phyloP scores from a whole-genome alignment of 2,888 invertebrate species.

The Bombyx huttoni region DNA sequence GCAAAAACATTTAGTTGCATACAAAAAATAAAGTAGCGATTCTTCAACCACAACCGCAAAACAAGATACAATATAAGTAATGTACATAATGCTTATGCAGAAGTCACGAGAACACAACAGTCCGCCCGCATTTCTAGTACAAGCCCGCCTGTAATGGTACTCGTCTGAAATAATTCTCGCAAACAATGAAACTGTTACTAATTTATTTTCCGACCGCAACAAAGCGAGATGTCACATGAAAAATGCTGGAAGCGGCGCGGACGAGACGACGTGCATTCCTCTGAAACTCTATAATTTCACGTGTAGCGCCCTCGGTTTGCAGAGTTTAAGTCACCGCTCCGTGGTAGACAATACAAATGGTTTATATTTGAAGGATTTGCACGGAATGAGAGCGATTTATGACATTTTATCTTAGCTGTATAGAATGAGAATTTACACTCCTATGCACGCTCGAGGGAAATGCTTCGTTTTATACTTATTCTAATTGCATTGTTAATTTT shows the following conservation, averaged over 20 bases:
- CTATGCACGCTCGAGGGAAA: conserved; percentile 30
- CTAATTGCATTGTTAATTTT: conserved; percentile 42
- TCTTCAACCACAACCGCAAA: too few relatives aligned
- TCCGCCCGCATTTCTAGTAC: conserved; percentile 9
- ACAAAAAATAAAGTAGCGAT: too few relatives aligned
- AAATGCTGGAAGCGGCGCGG: conserved; percentile 51
- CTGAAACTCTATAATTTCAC: conserved; percentile 47
- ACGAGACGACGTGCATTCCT: conserved; percentile 58
- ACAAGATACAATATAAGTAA: not conserved
- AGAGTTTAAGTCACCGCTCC: conserved; percentile 52
- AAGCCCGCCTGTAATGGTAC: conserved; percentile 19
- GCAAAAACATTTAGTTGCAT: too few relatives aligned
- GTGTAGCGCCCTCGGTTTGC: conserved; percentile 45
- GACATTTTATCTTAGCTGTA: conserved; percentile 45
- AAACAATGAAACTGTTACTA: conserved; percentile 71
- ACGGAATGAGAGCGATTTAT: conserved; percentile 47
- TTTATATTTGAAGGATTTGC: conserved; percentile 40
- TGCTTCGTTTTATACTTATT: conserved; percentile 36
- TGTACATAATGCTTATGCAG: conserved; percentile 11
- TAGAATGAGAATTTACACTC: conserved; percentile 46
- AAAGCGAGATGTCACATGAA: conserved; percentile 71
- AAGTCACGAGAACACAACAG: conserved; percentile 11
- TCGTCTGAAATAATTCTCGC: conserved; percentile 48
- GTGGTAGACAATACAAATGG: conserved; percentile 47
- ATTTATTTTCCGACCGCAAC: conserved; percentile 69